Evolutionary conservation across 2,797 vertebrate genomes (phyloP), one percentile per base, ranked within the genome.

Genomic region (Sebastes minor): DNA sequence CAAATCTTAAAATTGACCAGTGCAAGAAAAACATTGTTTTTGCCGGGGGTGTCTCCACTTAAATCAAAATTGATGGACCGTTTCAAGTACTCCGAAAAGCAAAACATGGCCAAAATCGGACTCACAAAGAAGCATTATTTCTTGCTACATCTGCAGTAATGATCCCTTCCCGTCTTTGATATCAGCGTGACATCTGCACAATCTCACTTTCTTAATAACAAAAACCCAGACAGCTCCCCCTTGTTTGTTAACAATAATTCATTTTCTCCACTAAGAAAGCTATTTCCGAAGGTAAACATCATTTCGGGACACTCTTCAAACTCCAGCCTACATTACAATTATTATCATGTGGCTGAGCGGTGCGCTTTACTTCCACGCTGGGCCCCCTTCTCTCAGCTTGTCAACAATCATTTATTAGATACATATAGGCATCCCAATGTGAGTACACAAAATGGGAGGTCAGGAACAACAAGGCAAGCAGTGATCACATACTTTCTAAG

Each of bases 221-320:
- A 59, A 56, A 56, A 80, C 32, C 32, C 22, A 28, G 78, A 55
- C 71, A 64, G 63, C 46, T 23, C 74, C 35, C 13, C 13, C 67
- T 53, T 88, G 81, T 88, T 86, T 85, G 81, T 84, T 71, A 64
- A 81, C 30, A 75, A 60, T 67, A 76, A 89, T 77, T 86, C 18
- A 76, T 88, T 86, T 79, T 46, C 77, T 80, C 60, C 27, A 60
- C 38, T 25, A 49, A 74, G 63, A 80, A 88, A 87, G 70, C 82
- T 8, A 80, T 86, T 87, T 88, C 73, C 66, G 65, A 85, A 38
- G 25, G 71, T 73, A 87, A 89, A 90, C 86, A 89, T 65, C 20
- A 86, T 86, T 52, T 76, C 42, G 79, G 60, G 33, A 56, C 67
- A 78, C 56, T 87, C 67, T 69, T 83, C 71, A 77, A 73, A 66